Conservation (phyloP, 2,797 vertebrate genomes). For the Spheniscus humboldti region DNA sequence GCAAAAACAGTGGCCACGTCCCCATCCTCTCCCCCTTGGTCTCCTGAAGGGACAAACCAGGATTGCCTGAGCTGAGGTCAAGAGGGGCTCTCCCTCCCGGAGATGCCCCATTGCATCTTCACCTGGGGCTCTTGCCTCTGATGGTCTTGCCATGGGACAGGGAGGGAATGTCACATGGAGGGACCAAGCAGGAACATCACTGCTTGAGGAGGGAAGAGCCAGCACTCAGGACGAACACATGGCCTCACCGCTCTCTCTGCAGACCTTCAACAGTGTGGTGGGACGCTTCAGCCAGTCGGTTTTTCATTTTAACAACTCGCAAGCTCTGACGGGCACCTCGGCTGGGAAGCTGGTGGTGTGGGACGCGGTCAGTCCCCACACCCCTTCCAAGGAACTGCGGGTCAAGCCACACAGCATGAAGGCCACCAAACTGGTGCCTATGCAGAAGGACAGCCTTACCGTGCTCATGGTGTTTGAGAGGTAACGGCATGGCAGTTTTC, state of each 20-base stretch:
- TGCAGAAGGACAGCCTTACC: slow-evolving; percentile 83
- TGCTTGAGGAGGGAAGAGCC: not conserved
- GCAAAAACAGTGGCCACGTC: not conserved
- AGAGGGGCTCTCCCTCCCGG: not conserved
- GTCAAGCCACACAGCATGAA: not conserved
- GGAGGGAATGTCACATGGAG: not conserved
- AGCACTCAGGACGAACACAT: rapidly evolving
- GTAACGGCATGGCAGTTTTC: slow-evolving; percentile 37
- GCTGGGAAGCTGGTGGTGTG: slow-evolving; percentile 83
- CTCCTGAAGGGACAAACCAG: not conserved
- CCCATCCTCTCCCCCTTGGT: rapidly evolving
- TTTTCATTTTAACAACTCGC: slow-evolving; percentile 77
- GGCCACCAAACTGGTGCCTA: slow-evolving; percentile 73
- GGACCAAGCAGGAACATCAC: not conserved
- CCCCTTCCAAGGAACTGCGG: not conserved
- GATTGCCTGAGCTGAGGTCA: not conserved
- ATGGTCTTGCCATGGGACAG: not conserved
- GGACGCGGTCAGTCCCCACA: slow-evolving; percentile 48
- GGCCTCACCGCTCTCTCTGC: not conserved
- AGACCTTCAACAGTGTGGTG: slow-evolving; percentile 75
- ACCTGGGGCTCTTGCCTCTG: not conserved
- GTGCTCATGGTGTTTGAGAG: slow-evolving; percentile 78
- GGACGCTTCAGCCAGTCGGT: slow-evolving; percentile 79
- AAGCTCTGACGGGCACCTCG: slow-evolving; percentile 77
- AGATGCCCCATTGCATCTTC: not conserved